A percentile compares a stretch with the other conserved stretches of the same genome.
Evolutionary conservation across 2,113 vertebrate genomes (phyloP).

Genomic region (Dipodomys ordii): DNA sequence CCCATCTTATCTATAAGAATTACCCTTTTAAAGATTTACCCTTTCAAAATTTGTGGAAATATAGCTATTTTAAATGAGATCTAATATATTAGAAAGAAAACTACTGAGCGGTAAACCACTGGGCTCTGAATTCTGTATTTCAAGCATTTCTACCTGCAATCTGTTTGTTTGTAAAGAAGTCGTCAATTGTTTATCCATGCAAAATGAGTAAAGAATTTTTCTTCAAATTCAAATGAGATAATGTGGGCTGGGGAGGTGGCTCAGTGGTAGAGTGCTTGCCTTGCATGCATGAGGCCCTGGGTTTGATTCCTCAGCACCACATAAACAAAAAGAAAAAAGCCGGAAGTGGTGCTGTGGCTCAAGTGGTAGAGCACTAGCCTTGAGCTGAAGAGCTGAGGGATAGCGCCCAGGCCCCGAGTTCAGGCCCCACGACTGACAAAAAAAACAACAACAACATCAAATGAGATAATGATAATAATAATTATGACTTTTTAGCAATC

Average conservation of each 20-base stretch:
- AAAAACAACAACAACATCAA: neutral
- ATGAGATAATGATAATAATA: neutral
- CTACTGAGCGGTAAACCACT: neutral
- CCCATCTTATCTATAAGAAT: constrained; percentile 37
- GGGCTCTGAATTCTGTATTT: neutral
- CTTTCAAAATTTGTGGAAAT: constrained; percentile 56
- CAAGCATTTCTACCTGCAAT: neutral
- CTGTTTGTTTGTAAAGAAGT: neutral
- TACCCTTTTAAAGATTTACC: constrained; percentile 47
- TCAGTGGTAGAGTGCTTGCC: too few species aligned
- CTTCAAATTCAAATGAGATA: neutral
- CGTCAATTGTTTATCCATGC: constrained; percentile 16
- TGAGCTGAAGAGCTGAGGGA: too few species aligned
- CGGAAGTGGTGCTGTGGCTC: too few species aligned
- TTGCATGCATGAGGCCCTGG: too few species aligned
- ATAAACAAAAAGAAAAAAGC: too few species aligned
- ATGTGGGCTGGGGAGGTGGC: neutral
- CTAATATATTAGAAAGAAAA: constrained; percentile 22
- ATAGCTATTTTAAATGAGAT: constrained; percentile 36
- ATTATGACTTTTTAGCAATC: neutral
- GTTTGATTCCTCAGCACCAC: too few species aligned
- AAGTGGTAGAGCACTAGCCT: too few species aligned
- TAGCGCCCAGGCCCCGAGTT: too few species aligned
- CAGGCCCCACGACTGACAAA: too few species aligned
- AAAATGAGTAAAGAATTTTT: neutral